Base-by-base conservation (phyloP, 2,888 invertebrate species). In the Tholera decimalis region DNA sequence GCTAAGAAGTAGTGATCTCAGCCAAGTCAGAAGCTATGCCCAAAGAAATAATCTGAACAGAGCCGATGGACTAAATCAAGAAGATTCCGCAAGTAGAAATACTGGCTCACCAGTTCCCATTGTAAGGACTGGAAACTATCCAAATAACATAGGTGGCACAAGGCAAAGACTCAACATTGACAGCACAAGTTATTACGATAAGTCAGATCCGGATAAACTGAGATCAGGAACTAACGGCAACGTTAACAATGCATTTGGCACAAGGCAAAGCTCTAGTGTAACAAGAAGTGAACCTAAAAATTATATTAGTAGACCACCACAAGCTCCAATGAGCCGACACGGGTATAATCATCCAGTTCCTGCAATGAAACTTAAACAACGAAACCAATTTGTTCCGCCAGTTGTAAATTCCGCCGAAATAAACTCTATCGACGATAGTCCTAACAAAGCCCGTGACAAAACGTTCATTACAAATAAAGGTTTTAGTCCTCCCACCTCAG, bases 31-130 rank as follows among this genome's bases (percentile, higher is more conserved):
- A 5, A 22, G 9, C 20, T 39, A 37, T 22, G 5, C 1, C 18
- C 69, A 58, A 33, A n/a, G 15, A 53, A 43, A 49, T 28, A 33
- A 49, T 50, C 8, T 43, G 22, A 30, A 56, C 13, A 62, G 37
- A 39, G 30, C n/a, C 18, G 20, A 43, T 22, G 30, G 20, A n/a
- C 11, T 15, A 28, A 35, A 9, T 20, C 44, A 56, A 44, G 20
- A 15, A 7, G 6, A 68, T 24, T 22, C 37, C 13, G 24, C 11
- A 18, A 69, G 24, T 39, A 68, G 26, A 26, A 46, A 57, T 24
- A 7, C 37, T 24, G 43, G 7, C 3, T 20, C n/a, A 37, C 20
- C 58, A 24, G 20, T 30, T 58, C 30, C 56, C 3, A 11, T 44
- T 24, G 15, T 15, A 37, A 20, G 24, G 26, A 3, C 28, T 30